phyloP scores from a whole-genome alignment of 2,113 vertebrate genomes.

The Corydoras sp. region DNA sequence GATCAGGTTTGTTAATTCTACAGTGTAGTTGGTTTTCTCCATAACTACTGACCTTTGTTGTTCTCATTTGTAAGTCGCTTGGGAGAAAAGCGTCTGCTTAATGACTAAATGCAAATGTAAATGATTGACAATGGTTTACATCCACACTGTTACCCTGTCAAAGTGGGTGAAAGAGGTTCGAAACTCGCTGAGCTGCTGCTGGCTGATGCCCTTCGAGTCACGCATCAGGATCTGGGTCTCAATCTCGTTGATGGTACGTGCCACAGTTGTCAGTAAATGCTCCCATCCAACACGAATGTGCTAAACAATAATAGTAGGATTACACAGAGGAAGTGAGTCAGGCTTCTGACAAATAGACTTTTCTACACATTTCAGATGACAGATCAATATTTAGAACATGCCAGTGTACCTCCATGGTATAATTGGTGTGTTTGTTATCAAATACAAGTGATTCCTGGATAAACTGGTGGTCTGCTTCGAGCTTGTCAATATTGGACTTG shows the following conservation, averaged over 20 bases:
- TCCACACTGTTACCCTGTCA: constrained; percentile 68
- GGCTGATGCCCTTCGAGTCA: constrained; percentile 84
- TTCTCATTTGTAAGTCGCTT: too few relatives aligned
- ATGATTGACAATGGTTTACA: too few relatives aligned
- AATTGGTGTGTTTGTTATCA: constrained; percentile 84
- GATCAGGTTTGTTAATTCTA: too few relatives aligned
- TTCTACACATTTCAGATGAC: not conserved
- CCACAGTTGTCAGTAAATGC: constrained; percentile 76
- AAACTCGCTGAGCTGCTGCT: constrained; percentile 85
- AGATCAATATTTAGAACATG: too few relatives aligned
- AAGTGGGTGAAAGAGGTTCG: constrained; percentile 86
- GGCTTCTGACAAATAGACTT: not conserved
- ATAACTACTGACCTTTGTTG: too few relatives aligned
- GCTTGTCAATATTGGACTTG: constrained; percentile 84
- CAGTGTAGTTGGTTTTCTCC: too few relatives aligned
- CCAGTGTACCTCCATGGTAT: constrained; percentile 77
- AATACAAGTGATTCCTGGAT: constrained; percentile 85
- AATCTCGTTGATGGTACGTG: constrained; percentile 84
- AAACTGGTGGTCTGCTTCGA: constrained; percentile 85
- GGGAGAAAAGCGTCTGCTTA: too few relatives aligned
- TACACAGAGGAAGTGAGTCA: not conserved
- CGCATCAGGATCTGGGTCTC: constrained; percentile 84
- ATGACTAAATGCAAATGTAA: too few relatives aligned
- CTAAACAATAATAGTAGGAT: constrained; percentile 49
- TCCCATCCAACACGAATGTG: constrained; percentile 89